Conservation (phyloP, 1,140 invertebrate genomes). For the Tetramorium simillimum region DNA sequence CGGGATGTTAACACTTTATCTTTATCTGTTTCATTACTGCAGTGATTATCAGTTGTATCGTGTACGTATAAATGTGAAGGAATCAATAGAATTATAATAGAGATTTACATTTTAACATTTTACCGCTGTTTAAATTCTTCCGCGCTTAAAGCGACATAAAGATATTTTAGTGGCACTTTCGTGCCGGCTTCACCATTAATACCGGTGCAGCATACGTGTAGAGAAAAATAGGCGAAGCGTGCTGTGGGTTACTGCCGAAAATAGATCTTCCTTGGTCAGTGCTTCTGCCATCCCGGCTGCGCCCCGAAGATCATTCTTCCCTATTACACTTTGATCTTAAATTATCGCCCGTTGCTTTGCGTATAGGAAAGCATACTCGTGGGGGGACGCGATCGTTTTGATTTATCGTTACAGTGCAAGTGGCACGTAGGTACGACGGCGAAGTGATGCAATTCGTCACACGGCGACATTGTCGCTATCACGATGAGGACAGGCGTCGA, state of each 20-base stretch:
- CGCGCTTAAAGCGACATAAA: not conserved
- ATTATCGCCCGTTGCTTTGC: constrained; percentile 56
- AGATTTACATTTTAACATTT: constrained; percentile 11
- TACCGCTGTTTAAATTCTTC: not conserved
- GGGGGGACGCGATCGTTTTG: constrained; percentile 11
- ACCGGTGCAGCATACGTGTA: not conserved
- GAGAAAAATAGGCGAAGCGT: constrained; percentile 25
- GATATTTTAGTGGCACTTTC: not conserved
- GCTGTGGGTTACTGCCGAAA: constrained; percentile 3
- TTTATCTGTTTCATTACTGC: not conserved
- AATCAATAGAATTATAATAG: not conserved
- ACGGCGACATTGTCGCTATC: constrained; percentile 51
- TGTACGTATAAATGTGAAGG: not conserved
- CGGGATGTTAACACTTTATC: not conserved
- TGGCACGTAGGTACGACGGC: constrained; percentile 30
- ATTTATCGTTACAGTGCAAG: constrained; percentile 24
- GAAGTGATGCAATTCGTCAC: constrained; percentile 65
- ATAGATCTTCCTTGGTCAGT: constrained; percentile 17
- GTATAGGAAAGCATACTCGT: constrained; percentile 11
- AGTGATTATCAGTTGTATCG: not conserved
- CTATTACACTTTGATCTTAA: constrained; percentile 57
- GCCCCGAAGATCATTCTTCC: constrained; percentile 8
- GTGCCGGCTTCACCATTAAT: not conserved
- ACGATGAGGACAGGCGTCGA: constrained; percentile 37
- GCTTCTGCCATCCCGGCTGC: not conserved